phyloP scores from a whole-genome alignment of 2,888 invertebrate genomes.

The Hyalella azteca region DNA sequence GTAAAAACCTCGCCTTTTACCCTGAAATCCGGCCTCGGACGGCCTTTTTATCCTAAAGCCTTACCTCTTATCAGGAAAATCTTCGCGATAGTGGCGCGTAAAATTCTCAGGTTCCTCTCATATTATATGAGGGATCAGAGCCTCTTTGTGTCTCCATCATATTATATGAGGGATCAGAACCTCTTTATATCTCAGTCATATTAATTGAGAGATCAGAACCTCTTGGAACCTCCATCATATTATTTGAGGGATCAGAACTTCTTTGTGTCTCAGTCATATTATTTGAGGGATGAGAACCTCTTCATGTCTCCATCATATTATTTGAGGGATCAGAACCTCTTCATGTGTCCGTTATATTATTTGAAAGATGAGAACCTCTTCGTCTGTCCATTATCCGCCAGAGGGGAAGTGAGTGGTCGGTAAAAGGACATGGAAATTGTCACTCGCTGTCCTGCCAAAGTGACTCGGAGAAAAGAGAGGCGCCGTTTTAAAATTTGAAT shows the following conservation, averaged over 20 bases:
- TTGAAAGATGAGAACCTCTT: neutral
- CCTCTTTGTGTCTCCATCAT: neutral
- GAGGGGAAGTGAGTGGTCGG: too few relatives aligned
- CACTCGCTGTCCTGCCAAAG: too few relatives aligned
- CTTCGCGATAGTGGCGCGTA: neutral
- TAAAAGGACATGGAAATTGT: too few relatives aligned
- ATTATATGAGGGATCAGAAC: neutral
- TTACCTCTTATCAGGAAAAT: neutral
- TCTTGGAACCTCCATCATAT: neutral
- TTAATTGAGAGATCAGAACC: neutral
- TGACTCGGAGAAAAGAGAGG: too few relatives aligned
- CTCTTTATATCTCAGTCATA: too few relatives aligned
- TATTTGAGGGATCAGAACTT: neutral
- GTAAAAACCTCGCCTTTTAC: neutral
- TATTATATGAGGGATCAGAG: neutral
- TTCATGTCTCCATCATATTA: slow-evolving; percentile 10
- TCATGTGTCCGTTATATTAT: too few relatives aligned
- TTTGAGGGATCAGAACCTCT: neutral
- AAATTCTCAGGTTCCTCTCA: neutral
- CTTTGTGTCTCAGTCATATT: too few relatives aligned
- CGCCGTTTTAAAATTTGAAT: too few relatives aligned
- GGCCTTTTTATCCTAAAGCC: neutral
- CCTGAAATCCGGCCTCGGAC: neutral
- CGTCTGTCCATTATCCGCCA: neutral
- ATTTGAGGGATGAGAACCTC: neutral